A percentile compares a stretch with the other conserved stretches of the same genome.
phyloP scores from a whole-genome alignment of 2,113 vertebrate species.

The Myotis yumanensis region DNA sequence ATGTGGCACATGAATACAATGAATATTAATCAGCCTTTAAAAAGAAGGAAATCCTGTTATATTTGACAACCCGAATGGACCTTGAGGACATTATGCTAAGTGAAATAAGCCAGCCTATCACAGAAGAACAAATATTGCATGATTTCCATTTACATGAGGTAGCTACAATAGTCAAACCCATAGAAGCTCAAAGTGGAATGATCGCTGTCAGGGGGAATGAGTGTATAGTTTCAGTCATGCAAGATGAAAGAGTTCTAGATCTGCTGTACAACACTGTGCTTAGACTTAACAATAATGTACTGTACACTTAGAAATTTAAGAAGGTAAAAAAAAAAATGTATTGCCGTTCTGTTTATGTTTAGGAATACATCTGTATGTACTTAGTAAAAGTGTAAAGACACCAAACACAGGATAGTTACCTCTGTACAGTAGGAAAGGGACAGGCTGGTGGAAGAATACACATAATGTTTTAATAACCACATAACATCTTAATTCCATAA shows the following conservation, averaged over 20 bases:
- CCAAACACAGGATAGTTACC: not conserved
- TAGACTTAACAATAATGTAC: not conserved
- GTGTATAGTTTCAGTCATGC: not conserved
- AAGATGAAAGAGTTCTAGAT: not conserved
- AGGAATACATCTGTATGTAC: not conserved
- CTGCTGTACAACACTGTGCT: not conserved
- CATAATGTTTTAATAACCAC: not conserved
- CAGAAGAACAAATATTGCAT: not conserved
- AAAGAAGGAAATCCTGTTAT: not conserved
- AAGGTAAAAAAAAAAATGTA: not conserved
- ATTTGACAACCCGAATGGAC: not conserved
- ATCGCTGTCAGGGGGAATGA: not conserved
- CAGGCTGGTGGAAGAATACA: not conserved
- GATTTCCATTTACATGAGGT: not conserved
- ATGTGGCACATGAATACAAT: not conserved
- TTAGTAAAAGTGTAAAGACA: not conserved
- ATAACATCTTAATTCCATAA: not conserved
- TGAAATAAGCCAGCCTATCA: not conserved
- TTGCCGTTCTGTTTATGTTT: not conserved
- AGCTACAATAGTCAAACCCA: not conserved
- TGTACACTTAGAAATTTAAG: not conserved
- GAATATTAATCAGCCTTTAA: not conserved
- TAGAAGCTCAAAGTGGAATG: not conserved
- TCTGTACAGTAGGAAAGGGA: not conserved
- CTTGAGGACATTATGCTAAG: not conserved